Base-by-base conservation (phyloP, 2,888 invertebrate genomes). In the Colletes collaris region DNA sequence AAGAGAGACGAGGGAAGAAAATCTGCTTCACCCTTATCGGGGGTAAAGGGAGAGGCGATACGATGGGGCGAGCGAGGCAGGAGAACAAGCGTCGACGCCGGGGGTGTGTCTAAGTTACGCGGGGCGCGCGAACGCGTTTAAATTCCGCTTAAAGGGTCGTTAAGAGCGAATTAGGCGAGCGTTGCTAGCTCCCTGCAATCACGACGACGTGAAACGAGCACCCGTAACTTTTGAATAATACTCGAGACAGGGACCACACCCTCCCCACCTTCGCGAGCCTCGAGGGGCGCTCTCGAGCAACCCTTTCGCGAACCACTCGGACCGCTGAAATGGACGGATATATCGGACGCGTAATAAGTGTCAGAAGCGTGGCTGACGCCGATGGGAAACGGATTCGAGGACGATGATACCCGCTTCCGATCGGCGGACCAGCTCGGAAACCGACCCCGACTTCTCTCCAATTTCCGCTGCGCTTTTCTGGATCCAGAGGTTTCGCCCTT, bases 61-160 rank as follows among this genome's bases (percentile, higher is more conserved):
- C 67, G 16, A 46, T 3, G 10, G 13, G 10, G 11, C 65, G 56
- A 53, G 40, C 50, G 49, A 27, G 7, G 56, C 53, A n/a, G 62
- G 58, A 8, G 55, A 70, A 59, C 55, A 68, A 67, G 60, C 73
- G 75, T 79, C 77, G 81, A 78, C 79, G 79, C 65, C 46, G 40
- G 68, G 67, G 68, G 66, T 70, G 76, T 76, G 81, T 77, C 84
- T 74, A 65, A 86, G 79, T 86, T 85, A 83, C 79, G 63, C 64
- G 66, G 82, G 76, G 62, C 71, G 76, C 69, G 76, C 72, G 80
- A 65, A 69, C 70, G 77, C 83, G 84, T 86, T 89, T 86, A 87
- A 89, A 89, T 89, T 89, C 79, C 88, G 87, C 85, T 90, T 88
- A 86, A 85, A 82, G 84, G 84, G 77, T 87, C 89, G 87, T 90